Base-by-base conservation (phyloP, 2,888 invertebrate species). In the Melipona beecheii region DNA sequence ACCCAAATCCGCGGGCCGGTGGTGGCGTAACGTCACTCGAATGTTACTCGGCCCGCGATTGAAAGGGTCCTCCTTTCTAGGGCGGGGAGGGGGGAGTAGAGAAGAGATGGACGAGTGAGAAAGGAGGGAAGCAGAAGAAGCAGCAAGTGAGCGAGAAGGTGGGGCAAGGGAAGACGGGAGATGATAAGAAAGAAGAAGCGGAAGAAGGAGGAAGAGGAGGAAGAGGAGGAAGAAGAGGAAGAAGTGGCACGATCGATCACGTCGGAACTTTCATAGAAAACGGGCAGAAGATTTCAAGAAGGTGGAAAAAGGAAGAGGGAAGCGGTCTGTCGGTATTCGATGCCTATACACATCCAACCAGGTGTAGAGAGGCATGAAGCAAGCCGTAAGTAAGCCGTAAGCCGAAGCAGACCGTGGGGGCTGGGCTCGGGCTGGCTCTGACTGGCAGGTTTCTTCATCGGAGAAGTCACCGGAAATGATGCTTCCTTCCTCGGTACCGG, bases 381-480 rank as follows among this genome's bases (percentile, higher is more conserved):
- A 92, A 92, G 90, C 89, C 89, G 87, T 91, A 90, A 91, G 92
- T 89, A 90, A 91, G 91, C 87, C 86, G 86, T 91, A 90, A 92
- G 90, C 90, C 87, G 90, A 82, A 78, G 91, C 89, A 88, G 89
- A 87, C 89, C 91, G 87, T 74, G 78, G 75, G 72, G 89, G 91
- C 88, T 91, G 91, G 89, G 87, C 66, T 77, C 74, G 74, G 89
- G 91, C 89, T 91, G 91, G 89, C 86, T 91, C 92, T 93, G 94
- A 94, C 93, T 94, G 94, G 93, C 94, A 93, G 94, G 89, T 94
- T 93, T 90, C 93, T 93, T 94, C 93, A 94, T 94, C 92, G 93
- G 91, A 90, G 92, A 93, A 94, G 94, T 92, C 92, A 94, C 93
- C 94, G 94, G 93, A 94, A 94, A 93, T 94, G 94, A 94, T 93